These are phyloP conservation scores for Carettochelys insculpta DNA, from an alignment of 2,113 vertebrate species.

Conservation along the genomic window DNA sequence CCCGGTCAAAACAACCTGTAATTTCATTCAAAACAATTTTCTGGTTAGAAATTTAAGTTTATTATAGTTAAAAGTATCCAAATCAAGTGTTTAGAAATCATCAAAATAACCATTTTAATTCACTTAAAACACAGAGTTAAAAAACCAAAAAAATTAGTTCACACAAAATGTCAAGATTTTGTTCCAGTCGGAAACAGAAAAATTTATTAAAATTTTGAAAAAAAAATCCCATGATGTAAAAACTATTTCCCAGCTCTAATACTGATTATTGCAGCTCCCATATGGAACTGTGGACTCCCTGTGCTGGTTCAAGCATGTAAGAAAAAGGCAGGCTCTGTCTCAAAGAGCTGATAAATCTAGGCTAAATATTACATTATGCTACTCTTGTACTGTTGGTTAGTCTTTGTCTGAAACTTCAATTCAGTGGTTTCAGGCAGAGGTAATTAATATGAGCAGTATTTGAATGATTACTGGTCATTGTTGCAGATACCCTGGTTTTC, in stretches of 20 bases:
- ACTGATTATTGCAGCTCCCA: not conserved
- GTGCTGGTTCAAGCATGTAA: not conserved
- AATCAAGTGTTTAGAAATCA: not conserved
- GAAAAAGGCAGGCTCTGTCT: constrained; percentile 1
- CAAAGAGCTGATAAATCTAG: not conserved
- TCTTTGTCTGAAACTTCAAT: constrained; percentile 52
- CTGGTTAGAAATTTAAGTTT: not conserved
- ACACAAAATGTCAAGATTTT: not conserved
- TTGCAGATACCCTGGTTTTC: constrained; percentile 34
- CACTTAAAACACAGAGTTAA: not conserved
- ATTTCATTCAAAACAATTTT: not conserved
- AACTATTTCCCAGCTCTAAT: not conserved
- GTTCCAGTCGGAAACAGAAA: not conserved
- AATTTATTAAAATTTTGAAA: not conserved
- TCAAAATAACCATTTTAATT: not conserved
- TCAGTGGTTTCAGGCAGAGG: not conserved
- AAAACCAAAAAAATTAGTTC: too few relatives aligned
- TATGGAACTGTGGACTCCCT: not conserved
- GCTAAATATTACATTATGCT: constrained; percentile 36
- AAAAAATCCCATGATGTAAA: not conserved
- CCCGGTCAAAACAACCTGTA: not conserved
- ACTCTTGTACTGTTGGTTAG: constrained; percentile 42
- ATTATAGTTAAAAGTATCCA: not conserved
- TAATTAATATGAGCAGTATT: constrained; percentile 35
- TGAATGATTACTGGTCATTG: constrained; percentile 20